These are phyloP conservation scores for Tenthredo scrophulariae DNA, from an alignment of 2,888 invertebrate species.

Conservation along the genomic window DNA sequence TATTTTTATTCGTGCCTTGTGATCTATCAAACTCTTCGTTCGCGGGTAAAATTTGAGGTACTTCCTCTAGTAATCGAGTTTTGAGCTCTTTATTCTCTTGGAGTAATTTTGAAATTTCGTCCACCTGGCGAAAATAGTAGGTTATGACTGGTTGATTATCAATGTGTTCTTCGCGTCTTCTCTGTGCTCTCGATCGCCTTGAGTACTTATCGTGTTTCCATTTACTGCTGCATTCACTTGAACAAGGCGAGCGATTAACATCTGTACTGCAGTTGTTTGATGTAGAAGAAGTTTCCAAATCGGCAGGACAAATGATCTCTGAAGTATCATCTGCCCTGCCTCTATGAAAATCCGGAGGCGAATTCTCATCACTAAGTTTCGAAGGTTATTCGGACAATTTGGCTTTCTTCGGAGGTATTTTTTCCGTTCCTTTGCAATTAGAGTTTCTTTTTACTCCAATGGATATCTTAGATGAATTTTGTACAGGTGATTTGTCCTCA, in stretches of 20 bases:
- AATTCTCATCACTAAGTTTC: background rate
- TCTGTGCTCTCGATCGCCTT: background rate
- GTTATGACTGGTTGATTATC: conserved; percentile 17
- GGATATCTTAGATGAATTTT: too few species aligned
- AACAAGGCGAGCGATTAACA: too few species aligned
- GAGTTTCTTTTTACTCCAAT: too few species aligned
- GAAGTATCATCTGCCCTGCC: conserved; percentile 13
- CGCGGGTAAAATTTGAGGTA: background rate
- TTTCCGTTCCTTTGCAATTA: too few species aligned
- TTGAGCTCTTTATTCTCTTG: conserved; percentile 21
- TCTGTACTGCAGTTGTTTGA: background rate
- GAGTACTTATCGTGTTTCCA: conserved; percentile 25
- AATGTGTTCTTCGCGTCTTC: conserved; percentile 6
- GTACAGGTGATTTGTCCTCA: too few species aligned
- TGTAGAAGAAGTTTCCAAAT: too few species aligned
- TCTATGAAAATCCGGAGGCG: conserved; percentile 30
- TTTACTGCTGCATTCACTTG: background rate
- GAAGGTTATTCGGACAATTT: background rate
- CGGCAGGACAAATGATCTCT: conserved; percentile 5
- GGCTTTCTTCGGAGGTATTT: too few species aligned
- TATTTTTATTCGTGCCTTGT: background rate
- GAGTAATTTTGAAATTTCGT: conserved; percentile 1
- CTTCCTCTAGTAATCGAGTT: conserved; percentile 21
- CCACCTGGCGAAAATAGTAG: background rate
- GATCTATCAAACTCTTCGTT: background rate